Base-by-base conservation (phyloP, 35 echinoderm and acorn worm species). In the Lytechinus pictus region DNA sequence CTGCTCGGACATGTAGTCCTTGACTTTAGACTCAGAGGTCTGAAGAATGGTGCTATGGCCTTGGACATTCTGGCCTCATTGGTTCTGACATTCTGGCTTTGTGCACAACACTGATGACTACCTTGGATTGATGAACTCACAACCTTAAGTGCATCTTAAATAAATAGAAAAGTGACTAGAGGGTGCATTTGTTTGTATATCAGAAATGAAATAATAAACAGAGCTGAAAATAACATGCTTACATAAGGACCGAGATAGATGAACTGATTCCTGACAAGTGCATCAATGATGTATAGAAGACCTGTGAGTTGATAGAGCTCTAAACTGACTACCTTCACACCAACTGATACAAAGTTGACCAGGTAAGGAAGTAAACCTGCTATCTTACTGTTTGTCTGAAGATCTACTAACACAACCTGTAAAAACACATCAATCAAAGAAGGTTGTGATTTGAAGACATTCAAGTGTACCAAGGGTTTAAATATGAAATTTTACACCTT, bases 161-260 rank as follows among this genome's bases (percentile, higher is more conserved):
- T 58, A 58, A 58, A 58, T 13, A 58, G 9, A 58, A 58, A 58
- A 10, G 56, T 58, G 9, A 58, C 56, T 58, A 58, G 5, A 58
- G 1, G 56, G 56, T 58, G 13, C 56, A 58, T 13, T 6, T 11
- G 5, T 58, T 58, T 9, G 13, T 58, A 13, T 13, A 58, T 11
- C 56, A 58, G 9, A 58, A 2, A 58, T 9, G 13, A 58, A 6
- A 58, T 9, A 10, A 58, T 86, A n/a, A 95, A 86, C 33, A 8
- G 4, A 55, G 53, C 24, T 24, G 4, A 79, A n/a, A 12, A 44
- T 24, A 8, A 24, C 86, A 54, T 92, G 98, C 98, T 99, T 94
- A 99, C 98, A 86, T 99, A 99, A 7, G 97, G 96, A 61, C 98
- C 98, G 2, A 99, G 96, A 86, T 95, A 99, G 54, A 98, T 55